These are phyloP conservation scores for Spheniscus mendiculus DNA, from an alignment of 2,113 vertebrate species.

Conservation along the genomic window DNA sequence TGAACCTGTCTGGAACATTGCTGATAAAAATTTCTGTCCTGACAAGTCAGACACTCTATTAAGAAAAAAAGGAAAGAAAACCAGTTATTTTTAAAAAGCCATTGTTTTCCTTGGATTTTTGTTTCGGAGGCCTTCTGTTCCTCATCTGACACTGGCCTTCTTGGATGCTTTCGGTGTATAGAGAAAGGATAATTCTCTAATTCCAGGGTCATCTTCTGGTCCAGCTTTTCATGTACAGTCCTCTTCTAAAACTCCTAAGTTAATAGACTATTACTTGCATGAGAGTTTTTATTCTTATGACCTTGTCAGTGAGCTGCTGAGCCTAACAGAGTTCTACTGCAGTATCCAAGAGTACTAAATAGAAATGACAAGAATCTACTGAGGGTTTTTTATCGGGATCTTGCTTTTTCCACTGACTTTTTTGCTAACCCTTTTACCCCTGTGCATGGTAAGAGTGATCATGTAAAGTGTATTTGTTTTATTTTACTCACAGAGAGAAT, in stretches of 20 bases:
- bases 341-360: background rate
- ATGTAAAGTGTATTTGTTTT: background rate
- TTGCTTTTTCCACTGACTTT: background rate
- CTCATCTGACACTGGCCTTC: background rate
- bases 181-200: background rate
- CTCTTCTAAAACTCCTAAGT: background rate
- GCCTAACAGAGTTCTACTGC: background rate
- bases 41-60: background rate
- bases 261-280: background rate
- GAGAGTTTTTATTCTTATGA: background rate
- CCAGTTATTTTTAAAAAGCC: background rate
- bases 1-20: background rate
- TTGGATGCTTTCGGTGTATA: background rate
- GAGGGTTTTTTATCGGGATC: background rate
- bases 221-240: background rate
- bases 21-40: background rate
- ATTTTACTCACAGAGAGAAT: background rate
- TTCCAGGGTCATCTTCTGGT: background rate
- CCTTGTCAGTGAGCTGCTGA: background rate
- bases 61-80: background rate
- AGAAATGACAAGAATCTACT: background rate
- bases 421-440: background rate
- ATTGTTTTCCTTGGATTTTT: background rate
- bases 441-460: background rate
- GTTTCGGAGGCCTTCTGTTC: background rate